Conservation (phyloP, 2,113 vertebrate genomes). For the Corythoichthys intestinalis region DNA sequence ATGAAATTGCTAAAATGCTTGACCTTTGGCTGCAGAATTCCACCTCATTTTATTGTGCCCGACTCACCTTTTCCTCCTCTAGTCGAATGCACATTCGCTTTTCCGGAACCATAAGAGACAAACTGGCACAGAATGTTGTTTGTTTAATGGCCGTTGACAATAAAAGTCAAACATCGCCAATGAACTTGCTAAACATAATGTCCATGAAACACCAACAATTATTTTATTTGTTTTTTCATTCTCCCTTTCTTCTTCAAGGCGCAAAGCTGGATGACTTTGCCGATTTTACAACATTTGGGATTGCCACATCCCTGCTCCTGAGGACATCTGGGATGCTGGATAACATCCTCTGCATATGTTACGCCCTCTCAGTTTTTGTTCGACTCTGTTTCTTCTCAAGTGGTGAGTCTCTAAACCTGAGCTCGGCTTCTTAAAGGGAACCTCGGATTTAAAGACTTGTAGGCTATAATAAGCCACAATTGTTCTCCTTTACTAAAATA, state of each 20-base stretch:
- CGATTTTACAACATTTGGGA: slow-evolving; percentile 88
- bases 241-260: slow-evolving; percentile 63
- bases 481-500: too few species aligned
- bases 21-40: slow-evolving; percentile 61
- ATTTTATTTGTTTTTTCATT: background rate
- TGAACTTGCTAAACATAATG: background rate
- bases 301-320: slow-evolving; percentile 83
- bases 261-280: slow-evolving; percentile 88
- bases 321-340: slow-evolving; percentile 74
- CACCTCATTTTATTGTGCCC: slow-evolving; percentile 39
- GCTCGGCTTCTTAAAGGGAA: background rate
- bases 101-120: slow-evolving; percentile 44
- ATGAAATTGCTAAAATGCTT: slow-evolving; percentile 73
- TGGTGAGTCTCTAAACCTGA: slow-evolving; percentile 59
- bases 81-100: slow-evolving; percentile 48
- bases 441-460: too few species aligned
- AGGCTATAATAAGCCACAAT: too few species aligned
- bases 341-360: slow-evolving; percentile 78
- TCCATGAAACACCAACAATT: background rate
- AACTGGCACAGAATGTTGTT: slow-evolving; percentile 61
- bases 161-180: slow-evolving; percentile 49
- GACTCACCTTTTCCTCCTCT: slow-evolving; percentile 47
- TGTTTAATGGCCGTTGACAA: slow-evolving; percentile 44
- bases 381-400: slow-evolving; percentile 87
- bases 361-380: slow-evolving; percentile 78